Evolutionary conservation across 2,113 vertebrate genomes (phyloP).

Genomic region (Peromyscus californicus): DNA sequence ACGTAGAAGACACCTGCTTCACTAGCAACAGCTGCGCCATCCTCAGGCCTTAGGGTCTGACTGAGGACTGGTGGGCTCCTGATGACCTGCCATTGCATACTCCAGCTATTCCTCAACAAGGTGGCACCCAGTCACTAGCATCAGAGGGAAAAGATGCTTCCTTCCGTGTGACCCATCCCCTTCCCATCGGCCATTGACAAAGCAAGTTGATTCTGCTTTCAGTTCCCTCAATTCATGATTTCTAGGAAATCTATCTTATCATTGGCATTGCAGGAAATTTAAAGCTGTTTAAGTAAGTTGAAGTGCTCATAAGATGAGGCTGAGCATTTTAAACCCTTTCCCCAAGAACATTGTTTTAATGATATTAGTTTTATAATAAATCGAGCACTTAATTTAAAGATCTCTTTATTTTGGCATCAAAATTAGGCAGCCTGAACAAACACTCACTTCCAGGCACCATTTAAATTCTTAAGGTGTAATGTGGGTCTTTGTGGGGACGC

Average conservation of each 20-base stretch:
- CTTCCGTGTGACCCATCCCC: constrained; percentile 12
- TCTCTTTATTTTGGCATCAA: not conserved
- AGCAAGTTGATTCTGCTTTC: constrained; percentile 14
- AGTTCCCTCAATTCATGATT: not conserved
- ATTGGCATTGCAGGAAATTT: constrained; percentile 31
- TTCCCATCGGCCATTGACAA: constrained; percentile 38
- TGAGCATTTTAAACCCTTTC: not conserved
- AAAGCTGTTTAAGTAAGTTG: constrained; percentile 44
- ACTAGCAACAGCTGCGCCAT: constrained; percentile 64
- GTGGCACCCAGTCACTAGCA: not conserved
- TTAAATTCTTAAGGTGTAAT: not conserved
- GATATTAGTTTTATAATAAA: constrained; percentile 37
- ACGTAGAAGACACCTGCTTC: constrained; percentile 50
- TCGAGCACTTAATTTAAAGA: not conserved
- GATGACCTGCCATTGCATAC: not conserved
- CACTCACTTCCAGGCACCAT: not conserved
- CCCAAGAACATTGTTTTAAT: not conserved
- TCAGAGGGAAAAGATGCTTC: not conserved
- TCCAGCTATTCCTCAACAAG: not conserved
- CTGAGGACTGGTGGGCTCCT: not conserved
- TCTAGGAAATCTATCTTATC: constrained; percentile 30
- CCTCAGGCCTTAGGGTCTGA: not conserved
- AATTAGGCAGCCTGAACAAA: not conserved
- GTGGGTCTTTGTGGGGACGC: not conserved
- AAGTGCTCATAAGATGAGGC: not conserved